Evolutionary conservation across 2,888 invertebrate genomes (phyloP), one percentile per base, ranked within the genome.

Genomic region (Nephrotoma guestfalica): DNA sequence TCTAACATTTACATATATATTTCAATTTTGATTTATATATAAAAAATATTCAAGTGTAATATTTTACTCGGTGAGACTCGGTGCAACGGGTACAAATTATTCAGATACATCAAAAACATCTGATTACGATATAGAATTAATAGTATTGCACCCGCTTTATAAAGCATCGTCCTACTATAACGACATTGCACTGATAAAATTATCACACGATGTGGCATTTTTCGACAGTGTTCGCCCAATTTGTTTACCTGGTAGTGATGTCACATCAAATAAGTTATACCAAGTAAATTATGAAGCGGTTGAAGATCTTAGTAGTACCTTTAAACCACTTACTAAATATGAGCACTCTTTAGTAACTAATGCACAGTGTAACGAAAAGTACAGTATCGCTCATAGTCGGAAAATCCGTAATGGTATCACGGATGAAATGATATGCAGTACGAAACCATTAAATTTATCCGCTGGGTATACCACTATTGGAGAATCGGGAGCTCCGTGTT

Each of bases 401-500:
- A 89, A 88, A 86, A 88, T 93, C 0, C 88, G 88, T 30, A 89
- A 89, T 6, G 93, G 93, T 0, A 92, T 94, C 43, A 88, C 91
- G 6, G 89, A 91, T 0, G 18, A 2, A 7, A 90, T 90, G 7
- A 7, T 57, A 3, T 57, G 57, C 30, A 7, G 1, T 7, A 30
- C 18, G 7, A 18, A 57, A 30, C 7, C 0, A 4, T n/a, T n/a
- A n/a, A 93, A 93, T 90, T 89, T 94, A 43, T 94, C 94, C 88
- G 94, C 93, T 1, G 94, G 94, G 6, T 91, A 92, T 0, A 93
- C 93, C 0, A 94, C 94, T 86, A 88, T 5, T 92, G 94, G 94
- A 6, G 94, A 95, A 90, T 94, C 94, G 6, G 95, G 95, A 13
- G 94, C 94, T 2, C 94, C 95, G 0, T 89, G 95, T 18, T 91